Evolutionary conservation across 1,140 invertebrate genomes (phyloP), one percentile per base, ranked within the genome.

Genomic region (Plutomurus gul): DNA sequence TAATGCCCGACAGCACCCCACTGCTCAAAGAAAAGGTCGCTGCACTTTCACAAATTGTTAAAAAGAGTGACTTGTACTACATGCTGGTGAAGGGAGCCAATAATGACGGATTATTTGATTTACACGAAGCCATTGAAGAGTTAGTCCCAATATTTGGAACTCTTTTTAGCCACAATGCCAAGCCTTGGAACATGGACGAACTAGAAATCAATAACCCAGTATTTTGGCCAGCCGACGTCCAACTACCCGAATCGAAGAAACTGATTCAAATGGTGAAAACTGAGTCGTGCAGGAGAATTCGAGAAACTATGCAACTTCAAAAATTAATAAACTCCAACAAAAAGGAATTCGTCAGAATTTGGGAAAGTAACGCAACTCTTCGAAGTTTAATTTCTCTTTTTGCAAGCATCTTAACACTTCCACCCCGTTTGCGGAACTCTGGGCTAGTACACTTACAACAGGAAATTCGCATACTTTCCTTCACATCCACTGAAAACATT

Each of bases 31-130:
- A 72, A 72, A 39, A 72, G 20, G 36, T 39, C 13, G 18, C 25
- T 8, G 1, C 20, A 37, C 13, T 72, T 1, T 39, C 36, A 11
- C n/a, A 39, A 37, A 39, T 72, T 22, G 39, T 72, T 4, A 43
- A 39, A 20, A 43, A 72, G 10, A 72, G 70, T 10, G 56, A 65
- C 16, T 30, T 65, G 56, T 65, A 72, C 36, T 72, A 65, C 56
- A 65, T 65, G 56, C 27, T 65, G 5, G 16, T 65, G n/a, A n/a
- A n/a, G 13, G 25, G 11, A 2, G 7, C 3, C 8, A 8, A 3
- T 22, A 3, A 16, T 3, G 18, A 40, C 2, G 18, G 20, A 4
- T 20, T 20, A 25, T 72, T 43, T 10, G 13, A 40, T 36, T 51
- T 51, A 22, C 3, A 6, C 1, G 30, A 65, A 13, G 27, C 56